Evolutionary conservation across 2,888 invertebrate genomes (phyloP).

Genomic region (Saturnia pavonia): DNA sequence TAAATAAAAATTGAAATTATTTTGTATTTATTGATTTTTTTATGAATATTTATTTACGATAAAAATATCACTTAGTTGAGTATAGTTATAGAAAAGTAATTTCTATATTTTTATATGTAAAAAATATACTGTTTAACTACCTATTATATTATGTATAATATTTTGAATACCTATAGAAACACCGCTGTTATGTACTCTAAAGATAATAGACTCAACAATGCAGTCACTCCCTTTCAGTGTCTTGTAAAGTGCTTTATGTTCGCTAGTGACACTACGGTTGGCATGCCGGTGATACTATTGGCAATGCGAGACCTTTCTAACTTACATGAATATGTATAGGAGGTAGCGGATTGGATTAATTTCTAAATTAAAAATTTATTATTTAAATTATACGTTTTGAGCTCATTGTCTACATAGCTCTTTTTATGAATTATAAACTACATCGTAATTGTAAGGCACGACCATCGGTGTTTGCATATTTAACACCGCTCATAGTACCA

Average conservation of each 20-base stretch:
- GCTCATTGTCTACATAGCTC: background rate
- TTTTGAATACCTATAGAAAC: constrained; percentile 6
- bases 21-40: no score
- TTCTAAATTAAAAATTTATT: background rate
- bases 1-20: no score
- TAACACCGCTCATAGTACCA: background rate
- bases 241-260: constrained; percentile 18
- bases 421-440: background rate
- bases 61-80: no score
- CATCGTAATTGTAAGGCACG: background rate
- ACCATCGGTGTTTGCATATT: background rate
- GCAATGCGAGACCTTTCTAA: constrained; percentile 4
- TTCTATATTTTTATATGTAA: background rate
- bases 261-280: constrained; percentile 13
- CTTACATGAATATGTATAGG: background rate
- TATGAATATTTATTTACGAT: no score
- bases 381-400: background rate
- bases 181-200: constrained; percentile 1
- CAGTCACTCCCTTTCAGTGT: constrained; percentile 18
- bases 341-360: background rate
- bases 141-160: background rate
- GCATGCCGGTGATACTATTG: constrained; percentile 24
- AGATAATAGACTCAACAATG: constrained; percentile 16
- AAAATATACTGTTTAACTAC: background rate
- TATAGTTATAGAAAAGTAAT: background rate